phyloP scores from a whole-genome alignment of 2,113 vertebrate species.

The Anolis carolinensis region DNA sequence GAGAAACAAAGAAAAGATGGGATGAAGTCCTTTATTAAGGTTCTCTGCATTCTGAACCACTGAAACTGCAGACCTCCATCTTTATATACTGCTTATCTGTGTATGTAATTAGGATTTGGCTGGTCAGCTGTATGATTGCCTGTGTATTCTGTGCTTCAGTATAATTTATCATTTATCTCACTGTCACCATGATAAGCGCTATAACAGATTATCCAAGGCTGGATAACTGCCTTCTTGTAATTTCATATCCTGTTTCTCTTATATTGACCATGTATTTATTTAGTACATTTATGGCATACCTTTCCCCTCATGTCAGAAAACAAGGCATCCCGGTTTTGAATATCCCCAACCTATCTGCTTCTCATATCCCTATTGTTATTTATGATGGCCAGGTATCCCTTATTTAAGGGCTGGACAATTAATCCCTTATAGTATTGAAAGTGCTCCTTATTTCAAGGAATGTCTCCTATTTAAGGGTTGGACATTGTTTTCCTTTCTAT shows the following conservation, averaged over 20 bases:
- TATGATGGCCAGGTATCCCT: no score
- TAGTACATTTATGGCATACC: not conserved
- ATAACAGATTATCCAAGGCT: not conserved
- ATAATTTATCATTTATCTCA: not conserved
- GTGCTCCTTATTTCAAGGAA: no score
- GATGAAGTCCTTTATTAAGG: no score
- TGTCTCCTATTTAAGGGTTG: no score
- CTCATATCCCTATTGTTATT: not conserved
- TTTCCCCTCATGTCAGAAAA: not conserved
- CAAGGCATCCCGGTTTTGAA: not conserved
- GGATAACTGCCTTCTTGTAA: not conserved
- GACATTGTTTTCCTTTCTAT: no score
- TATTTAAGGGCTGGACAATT: no score
- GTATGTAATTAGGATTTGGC: not conserved
- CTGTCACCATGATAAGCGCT: not conserved
- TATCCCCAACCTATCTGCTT: not conserved
- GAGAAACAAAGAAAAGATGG: no score
- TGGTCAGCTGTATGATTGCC: not conserved
- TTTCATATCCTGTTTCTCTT: not conserved
- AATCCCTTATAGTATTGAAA: no score
- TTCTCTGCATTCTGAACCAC: no score
- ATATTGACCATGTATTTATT: not conserved
- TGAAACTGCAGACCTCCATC: not conserved
- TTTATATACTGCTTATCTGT: not conserved
- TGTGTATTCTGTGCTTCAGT: not conserved